Conservation (phyloP, 2,113 vertebrate genomes). For the Hypocryptadius cinnamomeus region DNA sequence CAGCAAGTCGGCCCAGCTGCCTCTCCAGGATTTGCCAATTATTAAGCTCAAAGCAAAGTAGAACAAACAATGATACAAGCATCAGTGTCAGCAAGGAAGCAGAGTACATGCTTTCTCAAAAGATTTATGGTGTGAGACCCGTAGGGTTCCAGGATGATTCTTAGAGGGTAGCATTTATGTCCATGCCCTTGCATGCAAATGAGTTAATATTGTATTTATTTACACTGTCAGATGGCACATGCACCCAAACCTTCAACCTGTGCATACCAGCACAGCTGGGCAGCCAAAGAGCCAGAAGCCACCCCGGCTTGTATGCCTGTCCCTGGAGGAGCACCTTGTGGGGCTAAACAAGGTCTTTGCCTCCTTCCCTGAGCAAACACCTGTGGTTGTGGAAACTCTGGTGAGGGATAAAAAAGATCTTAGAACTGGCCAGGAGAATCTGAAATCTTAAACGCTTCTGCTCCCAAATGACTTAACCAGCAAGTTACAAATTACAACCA, state of each 20-base stretch:
- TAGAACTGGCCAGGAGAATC: neutral
- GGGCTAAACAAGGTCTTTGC: neutral
- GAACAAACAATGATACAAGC: neutral
- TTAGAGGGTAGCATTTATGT: neutral
- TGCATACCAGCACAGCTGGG: neutral
- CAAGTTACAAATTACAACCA: neutral
- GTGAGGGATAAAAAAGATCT: neutral
- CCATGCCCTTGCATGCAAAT: neutral
- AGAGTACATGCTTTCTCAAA: neutral
- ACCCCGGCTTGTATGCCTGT: fast-evolving
- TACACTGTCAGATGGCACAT: neutral
- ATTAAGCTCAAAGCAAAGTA: neutral
- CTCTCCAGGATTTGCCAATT: neutral
- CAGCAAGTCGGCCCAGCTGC: neutral
- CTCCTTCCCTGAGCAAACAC: neutral
- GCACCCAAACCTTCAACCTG: neutral
- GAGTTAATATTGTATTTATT: neutral
- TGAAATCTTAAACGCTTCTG: neutral
- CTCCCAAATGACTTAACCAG: neutral
- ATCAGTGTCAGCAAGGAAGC: neutral
- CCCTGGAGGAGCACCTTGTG: fast-evolving
- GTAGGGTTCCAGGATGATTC: neutral
- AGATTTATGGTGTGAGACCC: neutral
- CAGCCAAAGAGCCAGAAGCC: neutral
- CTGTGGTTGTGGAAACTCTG: neutral